Evolutionary conservation across 2,797 vertebrate genomes (phyloP), one percentile per base, ranked within the genome.

Genomic region (Miichthys miiuy): DNA sequence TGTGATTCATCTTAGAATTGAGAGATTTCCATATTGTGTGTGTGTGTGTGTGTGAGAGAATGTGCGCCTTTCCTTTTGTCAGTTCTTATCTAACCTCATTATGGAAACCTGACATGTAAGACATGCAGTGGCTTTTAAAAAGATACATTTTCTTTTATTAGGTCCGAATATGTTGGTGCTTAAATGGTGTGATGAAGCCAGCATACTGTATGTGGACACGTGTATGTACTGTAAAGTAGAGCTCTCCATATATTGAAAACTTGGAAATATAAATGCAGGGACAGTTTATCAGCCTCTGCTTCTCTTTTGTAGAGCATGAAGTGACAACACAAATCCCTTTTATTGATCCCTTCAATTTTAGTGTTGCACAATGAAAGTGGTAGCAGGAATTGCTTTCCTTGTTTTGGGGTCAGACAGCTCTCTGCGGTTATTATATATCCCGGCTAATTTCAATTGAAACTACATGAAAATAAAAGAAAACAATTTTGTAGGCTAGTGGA

Each of bases 251-350:
- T 75, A 75, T 68, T 38, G 46, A 6, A 25, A 20, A 58, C 34
- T 68, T 16, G 30, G 54, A 62, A 41, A 38, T 57, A 14, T 13
- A 41, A 50, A 58, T 76, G 46, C 72, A 71, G 67, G 56, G 54
- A 79, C 57, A 42, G 1, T 34, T 57, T 16, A 56, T 9, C 27
- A 7, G 41, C 14, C 51, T 54, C 6, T 67, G 66, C 14, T 70
- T 23, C 62, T 68, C 46, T 48, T 70, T 60, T 76, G 44, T 58
- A 9, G 38, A 30, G 34, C 20, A 0, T 42, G 13, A 72, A 52
- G 66, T 67, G 52, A 70, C 61, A 72, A 30, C 44, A 58, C 34
- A 77, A 63, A 66, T 50, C 50, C 41, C 30, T 58, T 62, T 82
- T 47, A 68, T 10, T 68, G 48, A 70, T 72, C 68, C 25, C 66